These are phyloP conservation scores for Malacosoma neustria DNA, from an alignment of 2,888 invertebrate species.

Conservation along the genomic window DNA sequence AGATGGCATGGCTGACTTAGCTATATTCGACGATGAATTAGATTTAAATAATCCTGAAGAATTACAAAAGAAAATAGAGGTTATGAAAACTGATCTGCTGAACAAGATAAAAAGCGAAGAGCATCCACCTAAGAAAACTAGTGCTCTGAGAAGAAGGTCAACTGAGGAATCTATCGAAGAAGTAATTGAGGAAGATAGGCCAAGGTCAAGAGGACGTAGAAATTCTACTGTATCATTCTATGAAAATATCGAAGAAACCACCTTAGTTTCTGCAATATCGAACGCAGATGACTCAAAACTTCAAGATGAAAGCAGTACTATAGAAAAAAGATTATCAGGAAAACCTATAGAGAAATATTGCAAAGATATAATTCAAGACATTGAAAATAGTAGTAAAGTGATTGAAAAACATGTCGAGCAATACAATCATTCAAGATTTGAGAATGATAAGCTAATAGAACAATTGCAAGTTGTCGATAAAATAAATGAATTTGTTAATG, in stretches of 20 bases:
- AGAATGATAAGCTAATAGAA: slow-evolving; percentile 63
- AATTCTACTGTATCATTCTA: slow-evolving; percentile 51
- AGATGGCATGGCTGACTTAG: slow-evolving; percentile 69
- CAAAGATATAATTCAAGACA: slow-evolving; percentile 58
- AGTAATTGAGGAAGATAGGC: slow-evolving; percentile 34
- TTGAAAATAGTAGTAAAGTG: slow-evolving; percentile 56
- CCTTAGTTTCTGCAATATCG: slow-evolving; percentile 24
- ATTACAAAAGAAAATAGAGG: slow-evolving; percentile 50
- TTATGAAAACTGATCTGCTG: slow-evolving; percentile 50
- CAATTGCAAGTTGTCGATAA: slow-evolving; percentile 67
- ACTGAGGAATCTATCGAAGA: slow-evolving; percentile 57
- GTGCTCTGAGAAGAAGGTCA: slow-evolving; percentile 41
- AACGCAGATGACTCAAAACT: slow-evolving; percentile 21
- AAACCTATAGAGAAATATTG: slow-evolving; percentile 59
- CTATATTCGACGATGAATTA: slow-evolving; percentile 46
- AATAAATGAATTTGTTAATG: slow-evolving; percentile 59
- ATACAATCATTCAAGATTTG: slow-evolving; percentile 52
- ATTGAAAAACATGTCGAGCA: slow-evolving; percentile 69
- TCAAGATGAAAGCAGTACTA: slow-evolving; percentile 30
- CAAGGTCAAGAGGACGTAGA: slow-evolving; percentile 51
- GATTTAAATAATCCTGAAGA: slow-evolving; percentile 36
- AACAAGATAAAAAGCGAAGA: slow-evolving; percentile 56
- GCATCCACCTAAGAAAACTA: slow-evolving; percentile 35
- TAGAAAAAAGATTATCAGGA: slow-evolving; percentile 33
- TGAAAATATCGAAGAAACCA: slow-evolving; percentile 31